phyloP scores from a whole-genome alignment of 2,888 invertebrate genomes.

The Odontocerum albicorne region DNA sequence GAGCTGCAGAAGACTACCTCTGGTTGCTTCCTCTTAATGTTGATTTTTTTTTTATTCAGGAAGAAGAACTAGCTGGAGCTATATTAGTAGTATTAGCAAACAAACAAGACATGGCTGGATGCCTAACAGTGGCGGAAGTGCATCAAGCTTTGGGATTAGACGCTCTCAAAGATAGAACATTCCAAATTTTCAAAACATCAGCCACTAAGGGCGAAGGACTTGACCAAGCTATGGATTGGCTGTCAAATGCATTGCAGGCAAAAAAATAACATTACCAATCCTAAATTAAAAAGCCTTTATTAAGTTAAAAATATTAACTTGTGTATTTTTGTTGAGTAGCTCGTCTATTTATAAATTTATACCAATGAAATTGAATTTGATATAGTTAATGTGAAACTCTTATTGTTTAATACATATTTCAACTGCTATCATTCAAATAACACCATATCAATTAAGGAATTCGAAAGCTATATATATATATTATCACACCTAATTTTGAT shows the following conservation, averaged over 20 bases:
- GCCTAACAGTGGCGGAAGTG: constrained; percentile 95
- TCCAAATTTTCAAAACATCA: constrained; percentile 99
- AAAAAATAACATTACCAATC: constrained; percentile 68
- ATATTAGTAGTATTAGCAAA: constrained; percentile 96
- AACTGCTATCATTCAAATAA: too few relatives aligned
- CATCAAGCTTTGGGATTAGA: constrained; percentile 95
- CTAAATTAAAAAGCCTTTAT: constrained; percentile 24
- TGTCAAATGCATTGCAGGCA: constrained; percentile 86
- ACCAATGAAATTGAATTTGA: too few relatives aligned
- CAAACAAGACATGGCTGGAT: constrained; percentile 99
- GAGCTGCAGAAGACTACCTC: too few relatives aligned
- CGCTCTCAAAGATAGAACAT: constrained; percentile 93
- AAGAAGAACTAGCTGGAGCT: constrained; percentile 95
- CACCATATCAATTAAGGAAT: too few relatives aligned
- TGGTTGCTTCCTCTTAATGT: too few relatives aligned
- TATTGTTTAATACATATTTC: too few relatives aligned
- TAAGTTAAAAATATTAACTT: constrained; percentile 29
- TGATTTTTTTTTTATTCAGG: constrained; percentile 57
- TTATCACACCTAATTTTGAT: too few relatives aligned
- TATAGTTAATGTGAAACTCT: too few relatives aligned
- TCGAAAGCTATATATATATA: too few relatives aligned
- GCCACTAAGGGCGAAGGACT: constrained; percentile 97
- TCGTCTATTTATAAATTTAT: constrained; percentile 31
- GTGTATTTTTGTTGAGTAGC: constrained; percentile 32
- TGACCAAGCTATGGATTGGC: constrained; percentile 99